Percentiles rank a stretch among this genome's conserved stretches.
phyloP scores from a whole-genome alignment of 2,888 invertebrate genomes.

The Hesperia comma region DNA sequence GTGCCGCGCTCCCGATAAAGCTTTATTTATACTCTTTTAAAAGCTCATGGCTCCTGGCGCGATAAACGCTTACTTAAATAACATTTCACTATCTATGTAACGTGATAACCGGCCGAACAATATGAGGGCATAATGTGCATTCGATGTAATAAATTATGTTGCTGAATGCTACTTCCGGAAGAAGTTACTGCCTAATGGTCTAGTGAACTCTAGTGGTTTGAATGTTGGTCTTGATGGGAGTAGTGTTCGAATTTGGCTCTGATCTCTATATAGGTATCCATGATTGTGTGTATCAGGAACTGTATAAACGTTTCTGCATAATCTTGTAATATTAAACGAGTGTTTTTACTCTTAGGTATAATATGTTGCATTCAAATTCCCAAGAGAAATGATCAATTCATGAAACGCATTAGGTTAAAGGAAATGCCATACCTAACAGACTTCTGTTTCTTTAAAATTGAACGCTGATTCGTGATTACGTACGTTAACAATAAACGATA shows the following conservation, averaged over 20 bases:
- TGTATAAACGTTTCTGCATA: too few relatives aligned
- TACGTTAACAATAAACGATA: constrained; percentile 28
- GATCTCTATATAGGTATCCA: too few relatives aligned
- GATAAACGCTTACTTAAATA: constrained; percentile 69
- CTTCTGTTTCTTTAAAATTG: neutral
- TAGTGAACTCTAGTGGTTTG: too few relatives aligned
- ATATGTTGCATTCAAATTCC: too few relatives aligned
- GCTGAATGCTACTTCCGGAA: constrained; percentile 9
- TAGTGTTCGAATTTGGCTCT: too few relatives aligned
- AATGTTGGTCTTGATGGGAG: too few relatives aligned
- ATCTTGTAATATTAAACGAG: too few relatives aligned
- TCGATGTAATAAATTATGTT: constrained; percentile 16
- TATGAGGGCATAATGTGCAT: constrained; percentile 35
- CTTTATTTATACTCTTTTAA: constrained; percentile 63
- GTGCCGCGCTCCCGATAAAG: constrained; percentile 52
- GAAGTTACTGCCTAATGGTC: too few relatives aligned
- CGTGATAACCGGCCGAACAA: constrained; percentile 21
- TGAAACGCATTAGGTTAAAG: too few relatives aligned
- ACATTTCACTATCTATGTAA: constrained; percentile 49
- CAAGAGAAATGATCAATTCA: too few relatives aligned
- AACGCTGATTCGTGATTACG: constrained; percentile 10
- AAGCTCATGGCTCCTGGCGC: constrained; percentile 59
- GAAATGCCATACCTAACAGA: neutral
- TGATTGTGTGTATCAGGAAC: too few relatives aligned
- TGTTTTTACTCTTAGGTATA: too few relatives aligned